Evolutionary conservation across 2,797 vertebrate species (phyloP), one percentile per base, ranked within the genome.

Genomic region (Acrossocheilus wenchowensis): DNA sequence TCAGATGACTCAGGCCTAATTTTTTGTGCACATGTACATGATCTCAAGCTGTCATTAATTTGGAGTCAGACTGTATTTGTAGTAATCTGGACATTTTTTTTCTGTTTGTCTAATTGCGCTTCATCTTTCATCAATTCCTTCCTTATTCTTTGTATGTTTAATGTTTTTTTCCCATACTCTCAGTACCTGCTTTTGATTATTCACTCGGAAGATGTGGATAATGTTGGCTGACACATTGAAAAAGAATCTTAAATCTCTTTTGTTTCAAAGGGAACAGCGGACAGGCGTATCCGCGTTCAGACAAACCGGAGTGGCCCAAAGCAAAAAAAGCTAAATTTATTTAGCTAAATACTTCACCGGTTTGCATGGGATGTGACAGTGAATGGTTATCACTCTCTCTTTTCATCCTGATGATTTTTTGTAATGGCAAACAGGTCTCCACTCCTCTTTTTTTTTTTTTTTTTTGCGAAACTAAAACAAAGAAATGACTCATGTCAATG

Each of bases 131-230:
- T 52, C 45, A 80, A 82, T 90, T 72, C 7, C 52, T 66, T 73
- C 78, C 62, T 36, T 43, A 71, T 82, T 50, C 60, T 62, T 62
- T 87, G 79, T 88, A 77, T 78, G 10, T 82, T 9, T 78, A 78
- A 82, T 88, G 90, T 54, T 54, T 1, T 80, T 83, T 66, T 43
- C 89, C 86, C 85, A 80, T 52, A 66, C 52, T 21, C 48, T 23
- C n/a, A 23, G n/a, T 86, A 81, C 73, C 85, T 90, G 90, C 74
- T 90, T 92, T 90, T 60, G 23, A 88, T 93, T 89, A 91, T 62
- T 80, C 21, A 6, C 85, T 26, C 69, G 2, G 68, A 87, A 84
- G 41, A 85, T 91, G 73, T 83, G 71, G 89, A 89, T 86, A 73
- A 90, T 84, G 52, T 75, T 75, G 86, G 88, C 86, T 5, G 71